A percentile compares a stretch with the other conserved stretches of the same genome.
Conservation (phyloP, 2,113 vertebrate species). For the Lophotis ruficrista region DNA sequence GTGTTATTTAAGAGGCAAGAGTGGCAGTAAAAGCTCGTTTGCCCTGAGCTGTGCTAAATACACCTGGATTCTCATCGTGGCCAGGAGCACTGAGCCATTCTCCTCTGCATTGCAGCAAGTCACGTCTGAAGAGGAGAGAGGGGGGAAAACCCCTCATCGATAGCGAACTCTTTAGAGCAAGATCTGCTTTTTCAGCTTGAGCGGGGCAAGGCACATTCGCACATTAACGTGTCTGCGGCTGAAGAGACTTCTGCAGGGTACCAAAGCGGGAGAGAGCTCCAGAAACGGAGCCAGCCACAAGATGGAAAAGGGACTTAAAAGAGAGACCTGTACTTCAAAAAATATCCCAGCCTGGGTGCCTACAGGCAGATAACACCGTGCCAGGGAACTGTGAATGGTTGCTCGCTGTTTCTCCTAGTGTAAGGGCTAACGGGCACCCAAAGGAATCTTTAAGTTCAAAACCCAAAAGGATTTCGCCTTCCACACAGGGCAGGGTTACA, state of each 20-base stretch:
- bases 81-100: neutral
- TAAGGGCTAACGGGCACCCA: neutral
- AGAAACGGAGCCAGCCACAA: neutral
- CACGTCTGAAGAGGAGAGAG: neutral
- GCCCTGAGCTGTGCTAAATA: neutral
- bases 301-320: neutral
- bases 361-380: fast-evolving
- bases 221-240: neutral
- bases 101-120: neutral
- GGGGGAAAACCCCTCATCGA: neutral
- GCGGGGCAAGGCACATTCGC: neutral
- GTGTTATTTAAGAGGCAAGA: neutral
- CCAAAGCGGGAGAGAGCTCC: neutral
- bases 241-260: neutral
- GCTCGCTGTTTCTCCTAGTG: fast-evolving
- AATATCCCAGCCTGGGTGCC: neutral
- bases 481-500: neutral
- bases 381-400: neutral
- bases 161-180: neutral
- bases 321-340: neutral
- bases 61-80: neutral
- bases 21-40: neutral
- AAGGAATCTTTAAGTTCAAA: neutral
- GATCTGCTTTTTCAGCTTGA: neutral
- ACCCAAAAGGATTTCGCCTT: neutral